Percentiles rank a stretch among this genome's conserved stretches.
Conservation (phyloP, 64 coral and sea anemone species). For the Exaiptasia diaphana region DNA sequence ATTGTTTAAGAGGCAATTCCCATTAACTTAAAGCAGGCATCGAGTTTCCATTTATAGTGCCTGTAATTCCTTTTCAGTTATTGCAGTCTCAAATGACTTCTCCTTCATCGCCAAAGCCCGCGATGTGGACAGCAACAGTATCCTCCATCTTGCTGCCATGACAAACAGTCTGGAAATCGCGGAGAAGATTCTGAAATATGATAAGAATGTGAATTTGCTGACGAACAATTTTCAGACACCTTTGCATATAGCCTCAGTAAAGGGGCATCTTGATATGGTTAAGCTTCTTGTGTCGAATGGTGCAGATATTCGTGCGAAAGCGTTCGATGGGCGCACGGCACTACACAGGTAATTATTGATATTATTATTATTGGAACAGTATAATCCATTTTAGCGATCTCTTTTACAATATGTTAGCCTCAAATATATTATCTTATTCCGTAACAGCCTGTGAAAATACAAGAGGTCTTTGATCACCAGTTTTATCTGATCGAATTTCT, state of each 20-base stretch:
- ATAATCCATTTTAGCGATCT: no score
- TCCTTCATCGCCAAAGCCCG: not conserved
- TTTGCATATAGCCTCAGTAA: not conserved
- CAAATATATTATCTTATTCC: no score
- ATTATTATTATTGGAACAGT: no score
- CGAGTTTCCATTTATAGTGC: no score
- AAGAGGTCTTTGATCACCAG: no score
- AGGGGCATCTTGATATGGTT: not conserved
- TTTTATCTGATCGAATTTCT: no score
- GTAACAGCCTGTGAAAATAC: no score
- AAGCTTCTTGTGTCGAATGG: constrained; percentile 8
- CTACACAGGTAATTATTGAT: constrained; percentile 30
- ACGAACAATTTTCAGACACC: not conserved
- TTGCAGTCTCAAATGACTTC: not conserved
- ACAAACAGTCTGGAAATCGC: constrained; percentile 9
- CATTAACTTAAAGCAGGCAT: no score
- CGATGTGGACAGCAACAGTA: constrained; percentile 5
- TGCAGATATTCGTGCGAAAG: constrained; percentile 23
- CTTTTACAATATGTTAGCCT: no score
- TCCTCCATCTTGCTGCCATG: constrained; percentile 6
- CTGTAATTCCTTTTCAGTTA: not conserved
- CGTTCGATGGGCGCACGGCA: constrained; percentile 27
- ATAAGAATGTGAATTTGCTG: not conserved
- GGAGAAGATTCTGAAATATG: not conserved
- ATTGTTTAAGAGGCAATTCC: no score